A percentile compares a stretch with the other conserved stretches of the same genome.
Conservation (phyloP, 2,797 vertebrate species). For the Epinephelus coioides region DNA sequence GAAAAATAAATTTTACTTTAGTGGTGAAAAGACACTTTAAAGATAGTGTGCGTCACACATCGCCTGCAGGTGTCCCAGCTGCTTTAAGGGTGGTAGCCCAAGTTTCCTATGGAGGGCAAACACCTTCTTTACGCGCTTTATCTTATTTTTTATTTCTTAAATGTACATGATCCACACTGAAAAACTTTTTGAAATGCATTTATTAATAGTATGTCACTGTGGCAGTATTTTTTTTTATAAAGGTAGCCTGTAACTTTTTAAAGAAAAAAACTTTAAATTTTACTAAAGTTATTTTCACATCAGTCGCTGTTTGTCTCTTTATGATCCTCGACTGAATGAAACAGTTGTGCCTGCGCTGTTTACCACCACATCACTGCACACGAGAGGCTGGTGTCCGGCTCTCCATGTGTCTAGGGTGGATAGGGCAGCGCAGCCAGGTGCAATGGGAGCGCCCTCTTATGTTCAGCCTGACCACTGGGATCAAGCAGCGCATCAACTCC, state of each 20-base stretch:
- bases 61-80: constrained; percentile 17
- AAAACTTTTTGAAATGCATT: not conserved
- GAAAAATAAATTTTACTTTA: constrained; percentile 3
- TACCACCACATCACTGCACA: constrained; percentile 29
- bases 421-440: constrained; percentile 88
- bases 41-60: not conserved
- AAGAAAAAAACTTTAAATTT: not conserved
- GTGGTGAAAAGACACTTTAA: constrained; percentile 8
- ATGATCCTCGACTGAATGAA: constrained; percentile 7
- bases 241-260: not conserved
- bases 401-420: constrained; percentile 69
- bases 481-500: constrained; percentile 81
- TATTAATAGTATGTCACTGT: not conserved
- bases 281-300: not conserved
- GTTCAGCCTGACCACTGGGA: constrained; percentile 89
- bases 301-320: not conserved
- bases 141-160: not conserved
- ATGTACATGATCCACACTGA: not conserved
- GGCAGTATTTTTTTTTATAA: not conserved
- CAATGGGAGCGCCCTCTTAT: constrained; percentile 92
- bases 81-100: not conserved
- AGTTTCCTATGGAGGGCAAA: not conserved
- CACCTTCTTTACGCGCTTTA: not conserved
- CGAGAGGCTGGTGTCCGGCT: constrained; percentile 78
- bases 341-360: constrained; percentile 31